Evolutionary conservation across 2,797 vertebrate genomes (phyloP).

Genomic region (Mastacembelus armatus): DNA sequence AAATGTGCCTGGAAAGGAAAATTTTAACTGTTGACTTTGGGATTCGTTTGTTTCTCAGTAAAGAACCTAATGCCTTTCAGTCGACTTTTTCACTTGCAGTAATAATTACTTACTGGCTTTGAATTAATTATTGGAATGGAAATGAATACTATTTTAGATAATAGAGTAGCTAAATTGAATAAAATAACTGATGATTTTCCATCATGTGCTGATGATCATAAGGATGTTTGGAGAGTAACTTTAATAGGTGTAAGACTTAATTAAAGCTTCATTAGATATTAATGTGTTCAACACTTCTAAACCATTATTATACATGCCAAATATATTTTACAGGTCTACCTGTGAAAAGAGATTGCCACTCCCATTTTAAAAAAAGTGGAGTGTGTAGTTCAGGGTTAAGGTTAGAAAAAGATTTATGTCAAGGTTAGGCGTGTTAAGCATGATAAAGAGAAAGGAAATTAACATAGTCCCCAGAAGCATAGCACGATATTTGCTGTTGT

Average conservation of each 20-base stretch:
- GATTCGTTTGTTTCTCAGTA: too few relatives aligned
- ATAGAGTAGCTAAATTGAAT: too few relatives aligned
- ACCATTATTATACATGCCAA: background rate
- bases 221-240: background rate
- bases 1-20: too few relatives aligned
- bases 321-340: background rate
- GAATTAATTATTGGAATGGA: background rate
- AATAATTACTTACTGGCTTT: background rate
- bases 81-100: too few relatives aligned
- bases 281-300: background rate
- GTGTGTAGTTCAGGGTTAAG: background rate
- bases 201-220: background rate
- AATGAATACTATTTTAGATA: background rate
- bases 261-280: background rate
- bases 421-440: background rate
- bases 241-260: background rate
- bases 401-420: background rate
- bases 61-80: too few relatives aligned
- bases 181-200: background rate
- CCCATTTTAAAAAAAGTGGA: too few relatives aligned
- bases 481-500: background rate
- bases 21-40: too few relatives aligned
- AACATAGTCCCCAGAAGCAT: constrained; percentile 6
- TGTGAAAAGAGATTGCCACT: too few relatives aligned
- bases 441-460: constrained; percentile 10